Base-by-base conservation (phyloP, 1,140 invertebrate species). In the Zaprionus lachaisei region DNA sequence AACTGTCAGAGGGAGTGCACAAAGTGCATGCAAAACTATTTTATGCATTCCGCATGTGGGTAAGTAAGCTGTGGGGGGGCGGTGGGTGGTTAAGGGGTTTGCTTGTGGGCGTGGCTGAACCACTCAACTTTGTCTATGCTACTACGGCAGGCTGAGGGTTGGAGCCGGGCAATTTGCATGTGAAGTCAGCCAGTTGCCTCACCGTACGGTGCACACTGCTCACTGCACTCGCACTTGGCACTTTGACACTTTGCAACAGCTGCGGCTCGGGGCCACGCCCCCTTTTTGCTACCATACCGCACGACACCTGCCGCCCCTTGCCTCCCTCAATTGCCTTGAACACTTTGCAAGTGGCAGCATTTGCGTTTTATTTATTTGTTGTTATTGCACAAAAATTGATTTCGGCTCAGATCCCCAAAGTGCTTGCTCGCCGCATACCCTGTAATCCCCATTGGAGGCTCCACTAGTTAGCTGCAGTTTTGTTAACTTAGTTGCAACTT, bases 31-130 rank as follows among this genome's bases (percentile, higher is more conserved):
- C n/a, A 51, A 51, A 51, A 51, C 47, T 22, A 51, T 51, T 51
- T 51, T 24, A 55, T 65, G 51, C 67, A 62, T 67, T 74, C 28
- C 20, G 20, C 17, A 79, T 72, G 58, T 62, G 54, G 20, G 41
- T 2, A 15, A n/a, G n/a, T 17, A 6, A 17, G 41, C 5, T n/a
- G 7, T 6, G 1, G 41, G 41, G n/a, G 41, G n/a, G 41, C 12
- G 34, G 12, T 4, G 28, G 28, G 0, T 9, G 6, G 28, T 9
- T 31, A 9, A 9, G 6, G 6, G 26, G 26, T 20, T 37, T 37
- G 34, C 34, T 37, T 4, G 34, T 37, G 41, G 41, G 47, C 47
- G 47, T 51, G 47, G 17, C 47, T 3, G 4, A 22, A 49, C 20
- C 22, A 22, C 47, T 49, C 47, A 51, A 51, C 47, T 51, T 51